Evolutionary conservation across 2,113 vertebrate genomes (phyloP).

Genomic region (Cyanistes caeruleus): DNA sequence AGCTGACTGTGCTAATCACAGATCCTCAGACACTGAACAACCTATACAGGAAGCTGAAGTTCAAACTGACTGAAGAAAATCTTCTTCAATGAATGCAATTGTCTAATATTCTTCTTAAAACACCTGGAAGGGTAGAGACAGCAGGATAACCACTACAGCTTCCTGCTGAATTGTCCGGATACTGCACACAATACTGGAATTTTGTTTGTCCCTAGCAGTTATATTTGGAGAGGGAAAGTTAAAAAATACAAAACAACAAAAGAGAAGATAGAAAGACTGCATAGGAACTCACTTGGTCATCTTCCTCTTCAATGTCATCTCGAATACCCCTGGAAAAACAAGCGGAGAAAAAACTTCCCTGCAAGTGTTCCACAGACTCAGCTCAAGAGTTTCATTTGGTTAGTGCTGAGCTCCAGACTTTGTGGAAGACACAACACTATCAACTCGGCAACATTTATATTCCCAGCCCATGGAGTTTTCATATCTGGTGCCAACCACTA

Average conservation of each 20-base stretch:
- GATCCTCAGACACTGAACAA: neutral
- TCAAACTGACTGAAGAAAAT: neutral
- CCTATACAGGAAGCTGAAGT: neutral
- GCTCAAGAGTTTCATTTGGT: constrained; percentile 71
- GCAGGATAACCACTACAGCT: constrained; percentile 27
- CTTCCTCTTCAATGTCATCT: constrained; percentile 99
- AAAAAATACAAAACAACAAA: constrained; percentile 53
- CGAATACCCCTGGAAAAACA: constrained; percentile 99
- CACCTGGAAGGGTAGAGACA: constrained; percentile 17
- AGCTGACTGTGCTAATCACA: neutral
- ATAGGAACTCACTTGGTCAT: constrained; percentile 99
- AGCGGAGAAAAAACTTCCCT: constrained; percentile 99
- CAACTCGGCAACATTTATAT: constrained; percentile 64
- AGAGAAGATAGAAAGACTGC: constrained; percentile 85
- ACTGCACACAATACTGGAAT: constrained; percentile 30
- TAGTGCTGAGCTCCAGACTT: constrained; percentile 70
- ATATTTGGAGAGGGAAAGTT: constrained; percentile 52
- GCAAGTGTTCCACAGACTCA: constrained; percentile 96
- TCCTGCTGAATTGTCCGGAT: neutral
- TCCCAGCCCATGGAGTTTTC: constrained; percentile 56
- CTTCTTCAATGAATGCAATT: neutral
- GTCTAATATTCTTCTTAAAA: constrained; percentile 10
- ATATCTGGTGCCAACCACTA: constrained; percentile 1
- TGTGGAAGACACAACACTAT: constrained; percentile 74
- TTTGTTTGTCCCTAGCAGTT: constrained; percentile 21